Evolutionary conservation across 1,140 invertebrate species (phyloP), one percentile per base, ranked within the genome.

Genomic region (Nixonia krombeini): DNA sequence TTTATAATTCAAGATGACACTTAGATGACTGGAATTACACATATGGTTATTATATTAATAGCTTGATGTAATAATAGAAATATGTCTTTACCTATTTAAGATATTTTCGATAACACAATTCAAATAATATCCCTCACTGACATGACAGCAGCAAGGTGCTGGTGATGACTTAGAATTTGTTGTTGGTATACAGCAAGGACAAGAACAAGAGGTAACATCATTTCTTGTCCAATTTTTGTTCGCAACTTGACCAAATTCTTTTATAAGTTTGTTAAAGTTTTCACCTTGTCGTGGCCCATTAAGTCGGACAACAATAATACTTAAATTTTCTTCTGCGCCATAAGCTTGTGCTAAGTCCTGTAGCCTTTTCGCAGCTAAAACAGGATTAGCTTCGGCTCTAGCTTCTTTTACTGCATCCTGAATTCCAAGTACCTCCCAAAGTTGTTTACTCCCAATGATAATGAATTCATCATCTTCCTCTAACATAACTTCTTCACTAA

Each of bases 331-430:
- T 70, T 92, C 90, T 4, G 91, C 90, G 0, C 92, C 92, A 75
- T 94, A 94, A 66, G 92, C 91, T 80, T 94, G 93, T 1, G 92
- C 92, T 21, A 94, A 82, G 81, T 94, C 92, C 77, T 94, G 91
- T 16, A 95, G 82, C 29, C 92, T 85, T 76, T 94, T 95, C 0
- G 93, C 93, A 2, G 92, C 92, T 37, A 94, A 74, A 50, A 93
- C 90, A 4, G 92, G 90, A 80, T 91, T 93, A 6, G 89, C 88
- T 76, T 92, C 90, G 8, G 89, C 88, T 67, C 90, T 87, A 1
- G 92, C 90, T 84, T 94, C 93, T 5, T 90, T 86, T 1, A 93
- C 89, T 0, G 92, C 92, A 44, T 92, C 90, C 49, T 92, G 89
- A 6, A 92, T 86, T 50, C 87, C 91, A 51, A 95, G 85, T 1